phyloP scores from a whole-genome alignment of 2,888 invertebrate genomes.

The Sarcophaga caerulescens region DNA sequence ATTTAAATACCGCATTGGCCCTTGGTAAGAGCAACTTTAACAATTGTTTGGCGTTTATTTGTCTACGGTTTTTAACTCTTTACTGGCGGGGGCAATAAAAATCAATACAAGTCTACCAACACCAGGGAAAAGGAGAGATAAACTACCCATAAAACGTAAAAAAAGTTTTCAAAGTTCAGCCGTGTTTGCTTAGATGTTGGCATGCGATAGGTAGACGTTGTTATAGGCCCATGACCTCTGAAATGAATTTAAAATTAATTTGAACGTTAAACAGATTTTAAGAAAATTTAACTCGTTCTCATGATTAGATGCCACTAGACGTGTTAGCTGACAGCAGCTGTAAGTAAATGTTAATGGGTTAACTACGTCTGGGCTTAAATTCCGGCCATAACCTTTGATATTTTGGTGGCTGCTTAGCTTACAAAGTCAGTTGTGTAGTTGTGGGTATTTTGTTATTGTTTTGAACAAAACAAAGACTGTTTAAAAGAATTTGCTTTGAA shows the following conservation, averaged over 20 bases:
- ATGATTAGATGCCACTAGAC: conserved; percentile 19
- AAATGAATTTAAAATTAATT: conserved; percentile 29
- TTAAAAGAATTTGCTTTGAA: too few relatives aligned
- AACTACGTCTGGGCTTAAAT: neutral
- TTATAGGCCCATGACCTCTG: neutral
- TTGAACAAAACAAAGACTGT: neutral
- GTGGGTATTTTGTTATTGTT: neutral
- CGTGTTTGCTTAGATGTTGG: conserved; percentile 9
- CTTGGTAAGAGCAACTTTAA: neutral
- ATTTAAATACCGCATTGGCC: conserved; percentile 10
- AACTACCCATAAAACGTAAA: neutral
- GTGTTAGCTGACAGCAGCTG: neutral
- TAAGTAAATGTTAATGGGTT: neutral
- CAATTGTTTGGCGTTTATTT: conserved; percentile 11
- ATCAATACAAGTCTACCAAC: neutral
- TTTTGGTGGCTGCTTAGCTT: neutral
- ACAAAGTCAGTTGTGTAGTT: neutral
- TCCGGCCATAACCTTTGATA: neutral
- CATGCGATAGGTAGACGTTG: conserved; percentile 5
- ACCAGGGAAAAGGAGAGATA: neutral
- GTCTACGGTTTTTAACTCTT: neutral
- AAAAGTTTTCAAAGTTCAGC: conserved; percentile 34
- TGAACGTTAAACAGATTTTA: conserved; percentile 9
- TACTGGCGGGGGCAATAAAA: neutral
- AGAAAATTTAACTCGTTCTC: conserved; percentile 20